Base-by-base conservation (phyloP, 64 coral and sea anemone genomes). In the Montipora cactus region DNA sequence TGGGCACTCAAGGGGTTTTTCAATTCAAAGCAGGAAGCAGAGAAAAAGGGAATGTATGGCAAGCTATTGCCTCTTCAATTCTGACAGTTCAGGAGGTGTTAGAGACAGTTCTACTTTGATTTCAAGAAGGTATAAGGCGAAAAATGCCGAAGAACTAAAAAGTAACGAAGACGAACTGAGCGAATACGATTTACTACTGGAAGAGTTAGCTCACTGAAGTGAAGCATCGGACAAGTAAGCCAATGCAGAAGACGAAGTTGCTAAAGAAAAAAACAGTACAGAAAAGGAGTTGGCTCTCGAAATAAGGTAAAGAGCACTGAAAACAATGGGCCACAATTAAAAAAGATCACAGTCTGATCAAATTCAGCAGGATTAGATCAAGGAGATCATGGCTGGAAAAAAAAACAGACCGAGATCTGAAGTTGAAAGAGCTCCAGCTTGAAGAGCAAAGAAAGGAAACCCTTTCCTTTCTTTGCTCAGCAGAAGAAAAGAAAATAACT, bases 211-310 rank as follows among this genome's bases (percentile, higher is more conserved):
- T 72, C 28, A 69, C 44, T 46, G 53, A 18, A 91, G 89, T 79
- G 89, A 71, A 49, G 77, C 73, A 70, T 80, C 89, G 78, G 89
- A 91, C 77, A 91, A 91, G 89, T 16, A 91, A 71, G 77, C 61
- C 18, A 62, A 80, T 11, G 16, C 59, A 81, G 89, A 91, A 81
- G 78, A 59, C 13, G 44, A 81, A 22, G 64, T 10, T 22, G 78
- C 77, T 81, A 91, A 80, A 91, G 78, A 7, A 68, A 74, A 91
- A 28, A 16, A 14, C 48, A 82, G 72, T 79, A 69, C 79, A 51
- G 89, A 72, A 48, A 81, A 49, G 50, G 11, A 81, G 44, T 2
- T 45, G 62, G 57, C 67, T 45, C 9, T 69, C 20, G 61, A 87
- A 4, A 49, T 79, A 49, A 79, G 77, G 15, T 16, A 79, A 79